Base-by-base conservation (phyloP, 2,797 vertebrate genomes). In the Argentina silus region DNA sequence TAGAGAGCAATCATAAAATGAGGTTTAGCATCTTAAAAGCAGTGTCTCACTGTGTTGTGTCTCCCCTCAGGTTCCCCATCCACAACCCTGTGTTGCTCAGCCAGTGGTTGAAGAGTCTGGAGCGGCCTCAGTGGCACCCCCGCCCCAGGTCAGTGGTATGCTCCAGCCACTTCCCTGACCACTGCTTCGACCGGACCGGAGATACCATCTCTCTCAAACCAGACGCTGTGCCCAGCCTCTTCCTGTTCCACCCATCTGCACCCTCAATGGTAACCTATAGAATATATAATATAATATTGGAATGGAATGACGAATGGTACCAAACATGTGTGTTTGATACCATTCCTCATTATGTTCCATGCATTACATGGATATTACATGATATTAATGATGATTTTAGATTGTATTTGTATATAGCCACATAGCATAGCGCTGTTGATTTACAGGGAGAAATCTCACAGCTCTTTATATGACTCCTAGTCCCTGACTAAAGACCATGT, bases 61-160 rank as follows among this genome's bases (percentile, higher is more conserved):
- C 9, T 45, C 15, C 11, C 63, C 43, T 4, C 75, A 93, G 92
- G 77, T 93, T 92, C 63, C 92, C 92, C 55, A 81, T 88, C 0
- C 70, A 89, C 21, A 79, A 85, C 73, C 4, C 48, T 0, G 10
- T 73, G 6, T 67, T 89, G 74, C 76, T 92, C 51, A 64, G 82
- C 53, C 79, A 69, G 47, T 93, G 92, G 92, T 19, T 92, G 67
- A 87, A 77, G 62, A 87, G 80, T 0, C 76, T 86, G 0, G 89
- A 89, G 0, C 88, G 90, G 0, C 63, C 82, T 2, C 63, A 84
- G 74, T 93, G 90, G 90, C 85, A 85, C 19, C 86, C 91, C 12
- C 83, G 84, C 0, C 88, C 86, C 67, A 71, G 85, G 56, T 93
- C 92, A 6, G 90, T 90, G 0, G 81, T 93, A 11, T 93, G 92